phyloP scores from a whole-genome alignment of 2,797 vertebrate species.

The Apogon talboti region DNA sequence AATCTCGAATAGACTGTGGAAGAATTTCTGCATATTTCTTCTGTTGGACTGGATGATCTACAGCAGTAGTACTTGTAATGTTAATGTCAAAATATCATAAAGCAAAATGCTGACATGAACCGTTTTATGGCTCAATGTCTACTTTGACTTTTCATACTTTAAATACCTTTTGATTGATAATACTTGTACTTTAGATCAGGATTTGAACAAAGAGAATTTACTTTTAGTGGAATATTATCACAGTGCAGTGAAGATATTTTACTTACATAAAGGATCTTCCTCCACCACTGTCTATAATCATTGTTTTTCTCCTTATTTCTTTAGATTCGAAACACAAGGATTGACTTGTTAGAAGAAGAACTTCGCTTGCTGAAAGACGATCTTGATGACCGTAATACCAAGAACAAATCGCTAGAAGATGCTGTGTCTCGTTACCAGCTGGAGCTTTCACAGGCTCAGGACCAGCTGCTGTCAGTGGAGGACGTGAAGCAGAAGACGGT shows the following conservation, averaged over 20 bases:
- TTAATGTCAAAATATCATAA: no score
- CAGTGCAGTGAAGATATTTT: neutral
- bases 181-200: no score
- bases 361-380: conserved; percentile 87
- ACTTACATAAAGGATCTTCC: neutral
- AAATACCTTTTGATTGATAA: no score
- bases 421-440: conserved; percentile 86
- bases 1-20: no score
- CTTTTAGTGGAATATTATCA: neutral
- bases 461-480: conserved; percentile 87
- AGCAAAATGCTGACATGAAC: no score
- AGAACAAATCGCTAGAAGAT: conserved; percentile 91
- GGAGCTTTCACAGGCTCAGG: conserved; percentile 87
- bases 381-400: conserved; percentile 84
- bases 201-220: no score
- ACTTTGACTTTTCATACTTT: no score
- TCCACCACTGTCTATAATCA: no score
- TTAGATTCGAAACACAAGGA: conserved; percentile 94
- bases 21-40: no score
- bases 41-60: no score
- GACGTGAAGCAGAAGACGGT: conserved; percentile 89
- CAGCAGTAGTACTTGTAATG: no score
- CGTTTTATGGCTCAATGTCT: no score
- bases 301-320: conserved; percentile 23
- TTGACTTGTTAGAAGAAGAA: conserved; percentile 94